Evolutionary conservation across 2,888 invertebrate genomes (phyloP).

Genomic region (Psylliodes chrysocephalus): DNA sequence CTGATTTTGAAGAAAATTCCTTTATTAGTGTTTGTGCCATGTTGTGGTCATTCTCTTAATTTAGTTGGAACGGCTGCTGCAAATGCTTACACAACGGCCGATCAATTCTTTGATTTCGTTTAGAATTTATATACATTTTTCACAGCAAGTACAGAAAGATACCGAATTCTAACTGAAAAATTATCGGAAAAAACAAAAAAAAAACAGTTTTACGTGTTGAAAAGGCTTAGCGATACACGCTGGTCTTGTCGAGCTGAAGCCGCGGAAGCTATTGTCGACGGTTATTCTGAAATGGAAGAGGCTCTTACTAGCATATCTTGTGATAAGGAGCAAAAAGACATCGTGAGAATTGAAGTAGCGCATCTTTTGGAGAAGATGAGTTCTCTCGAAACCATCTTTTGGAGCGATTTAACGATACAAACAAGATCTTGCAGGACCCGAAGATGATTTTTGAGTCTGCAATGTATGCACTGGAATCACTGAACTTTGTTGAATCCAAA

Average conservation of each 20-base stretch:
- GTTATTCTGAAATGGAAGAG: background rate
- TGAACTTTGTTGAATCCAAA: slow-evolving; percentile 4
- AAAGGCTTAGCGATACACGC: background rate
- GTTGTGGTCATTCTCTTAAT: background rate
- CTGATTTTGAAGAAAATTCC: too few species aligned
- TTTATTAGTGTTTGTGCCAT: too few species aligned
- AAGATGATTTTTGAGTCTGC: background rate
- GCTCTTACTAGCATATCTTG: too few species aligned
- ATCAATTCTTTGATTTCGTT: slow-evolving; percentile 5
- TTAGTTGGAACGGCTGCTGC: slow-evolving; percentile 6
- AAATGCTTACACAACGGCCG: background rate
- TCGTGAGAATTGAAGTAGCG: too few species aligned
- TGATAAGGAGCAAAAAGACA: too few species aligned
- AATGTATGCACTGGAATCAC: background rate
- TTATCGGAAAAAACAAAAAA: slow-evolving; percentile 2
- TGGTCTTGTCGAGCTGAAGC: background rate
- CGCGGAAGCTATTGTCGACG: background rate
- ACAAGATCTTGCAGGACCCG: too few species aligned
- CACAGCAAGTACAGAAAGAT: slow-evolving; percentile 6
- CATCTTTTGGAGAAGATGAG: too few species aligned
- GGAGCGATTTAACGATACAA: too few species aligned
- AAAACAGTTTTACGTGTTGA: background rate
- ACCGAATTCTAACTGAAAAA: slow-evolving; percentile 7
- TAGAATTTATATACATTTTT: slow-evolving; percentile 13
- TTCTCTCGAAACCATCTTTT: too few species aligned